phyloP scores from a whole-genome alignment of 92 coral and sea anemone genomes.

The Actinostola sp. region DNA sequence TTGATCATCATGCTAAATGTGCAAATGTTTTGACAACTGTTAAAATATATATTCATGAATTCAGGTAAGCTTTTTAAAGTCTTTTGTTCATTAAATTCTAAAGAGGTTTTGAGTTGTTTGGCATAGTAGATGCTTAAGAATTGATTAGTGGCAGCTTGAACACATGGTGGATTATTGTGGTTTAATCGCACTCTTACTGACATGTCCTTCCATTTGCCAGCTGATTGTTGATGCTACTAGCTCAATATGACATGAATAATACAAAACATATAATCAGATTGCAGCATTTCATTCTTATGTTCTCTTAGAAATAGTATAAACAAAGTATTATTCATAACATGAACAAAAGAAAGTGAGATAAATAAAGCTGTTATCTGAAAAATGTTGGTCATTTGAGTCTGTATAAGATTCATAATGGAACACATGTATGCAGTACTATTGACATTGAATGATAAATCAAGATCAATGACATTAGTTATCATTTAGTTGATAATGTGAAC shows the following conservation, averaged over 20 bases:
- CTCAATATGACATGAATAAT: background rate
- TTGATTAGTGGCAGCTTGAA: slow-evolving; percentile 1
- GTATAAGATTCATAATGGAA: too few relatives aligned
- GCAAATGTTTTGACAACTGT: slow-evolving; percentile 6
- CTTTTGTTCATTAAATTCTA: slow-evolving; percentile 18
- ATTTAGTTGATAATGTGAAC: too few relatives aligned
- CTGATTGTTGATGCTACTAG: too few relatives aligned
- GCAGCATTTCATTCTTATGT: background rate
- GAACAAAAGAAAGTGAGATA: slow-evolving; percentile 2
- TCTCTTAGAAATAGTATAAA: background rate
- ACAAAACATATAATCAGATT: background rate
- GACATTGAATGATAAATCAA: too few relatives aligned
- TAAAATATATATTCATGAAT: background rate
- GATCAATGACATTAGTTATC: too few relatives aligned
- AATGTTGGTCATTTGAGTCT: too few relatives aligned
- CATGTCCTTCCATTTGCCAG: slow-evolving; percentile 5
- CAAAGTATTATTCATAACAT: background rate
- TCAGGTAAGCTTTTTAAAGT: slow-evolving; percentile 4
- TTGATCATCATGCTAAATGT: background rate
- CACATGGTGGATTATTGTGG: slow-evolving; percentile 8
- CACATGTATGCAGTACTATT: too few relatives aligned
- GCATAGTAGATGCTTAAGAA: background rate
- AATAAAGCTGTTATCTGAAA: background rate
- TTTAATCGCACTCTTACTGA: background rate
- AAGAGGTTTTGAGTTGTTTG: slow-evolving; percentile 13